Evolutionary conservation across 2,888 invertebrate genomes (phyloP).

Genomic region (Heliconius aoede): DNA sequence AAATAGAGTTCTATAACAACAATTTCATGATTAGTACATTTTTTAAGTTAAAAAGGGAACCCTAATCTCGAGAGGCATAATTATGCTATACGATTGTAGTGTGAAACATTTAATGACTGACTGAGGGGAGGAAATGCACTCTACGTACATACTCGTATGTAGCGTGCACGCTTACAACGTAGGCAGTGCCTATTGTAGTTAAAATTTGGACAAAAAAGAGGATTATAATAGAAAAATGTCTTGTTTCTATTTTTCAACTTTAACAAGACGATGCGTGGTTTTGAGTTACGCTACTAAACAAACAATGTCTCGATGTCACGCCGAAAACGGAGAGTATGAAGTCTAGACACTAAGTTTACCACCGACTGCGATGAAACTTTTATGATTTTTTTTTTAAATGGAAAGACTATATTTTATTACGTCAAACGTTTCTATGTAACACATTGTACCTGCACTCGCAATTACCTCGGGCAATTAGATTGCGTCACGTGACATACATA

Average conservation of each 20-base stretch:
- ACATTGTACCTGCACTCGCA: no score
- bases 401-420: no score
- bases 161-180: slow-evolving; percentile 9
- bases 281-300: background rate
- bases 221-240: background rate
- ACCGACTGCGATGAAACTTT: no score
- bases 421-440: no score
- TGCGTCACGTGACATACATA: no score
- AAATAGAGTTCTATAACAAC: background rate
- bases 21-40: background rate
- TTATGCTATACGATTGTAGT: slow-evolving; percentile 35
- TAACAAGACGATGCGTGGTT: no score
- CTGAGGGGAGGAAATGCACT: slow-evolving; percentile 26
- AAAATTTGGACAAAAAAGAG: background rate
- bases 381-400: no score
- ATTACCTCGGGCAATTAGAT: no score
- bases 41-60: slow-evolving; percentile 10
- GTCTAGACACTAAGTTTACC: no score
- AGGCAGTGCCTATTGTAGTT: background rate
- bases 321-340: no score
- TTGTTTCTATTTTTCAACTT: background rate
- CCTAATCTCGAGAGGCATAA: slow-evolving; percentile 34
- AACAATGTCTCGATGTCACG: background rate
- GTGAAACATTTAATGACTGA: slow-evolving; percentile 44
- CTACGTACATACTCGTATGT: background rate